Percentiles rank a stretch among this genome's conserved stretches.
Conservation (phyloP, 2,888 invertebrate species). For the Spodoptera picta region DNA sequence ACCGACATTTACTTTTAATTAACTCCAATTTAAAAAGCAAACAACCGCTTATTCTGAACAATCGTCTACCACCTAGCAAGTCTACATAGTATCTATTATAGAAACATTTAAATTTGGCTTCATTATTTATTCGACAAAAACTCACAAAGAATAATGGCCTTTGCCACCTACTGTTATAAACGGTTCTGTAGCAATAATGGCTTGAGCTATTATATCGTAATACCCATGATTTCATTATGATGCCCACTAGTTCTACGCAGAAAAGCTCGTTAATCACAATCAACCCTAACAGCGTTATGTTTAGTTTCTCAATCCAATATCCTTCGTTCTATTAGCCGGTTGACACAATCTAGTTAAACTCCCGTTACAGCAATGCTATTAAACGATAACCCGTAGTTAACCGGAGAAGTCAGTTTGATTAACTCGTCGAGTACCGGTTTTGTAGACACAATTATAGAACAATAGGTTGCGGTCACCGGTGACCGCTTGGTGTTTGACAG, state of each 20-base stretch:
- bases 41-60: slow-evolving; percentile 1
- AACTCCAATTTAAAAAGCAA: slow-evolving; percentile 20
- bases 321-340: slow-evolving; percentile 26
- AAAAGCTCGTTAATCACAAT: slow-evolving; percentile 40
- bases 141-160: slow-evolving; percentile 11
- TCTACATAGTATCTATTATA: slow-evolving; percentile 7
- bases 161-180: slow-evolving; percentile 10
- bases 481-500: no score
- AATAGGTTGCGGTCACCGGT: no score
- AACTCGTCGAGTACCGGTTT: no score
- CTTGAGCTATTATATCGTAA: slow-evolving; percentile 33
- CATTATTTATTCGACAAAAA: slow-evolving; percentile 12
- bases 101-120: slow-evolving; percentile 24
- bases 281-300: slow-evolving; percentile 29
- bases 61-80: slow-evolving; percentile 4
- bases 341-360: slow-evolving; percentile 36
- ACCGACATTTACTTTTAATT: slow-evolving; percentile 35
- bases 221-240: slow-evolving; percentile 35
- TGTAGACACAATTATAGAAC: no score
- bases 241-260: slow-evolving; percentile 33
- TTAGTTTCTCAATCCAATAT: slow-evolving; percentile 33
- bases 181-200: slow-evolving; percentile 24
- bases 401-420: slow-evolving; percentile 58
- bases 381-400: slow-evolving; percentile 58
- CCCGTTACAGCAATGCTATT: slow-evolving; percentile 42